phyloP scores from a whole-genome alignment of 2,113 vertebrate species.

The Chloropsis cyanopogon region DNA sequence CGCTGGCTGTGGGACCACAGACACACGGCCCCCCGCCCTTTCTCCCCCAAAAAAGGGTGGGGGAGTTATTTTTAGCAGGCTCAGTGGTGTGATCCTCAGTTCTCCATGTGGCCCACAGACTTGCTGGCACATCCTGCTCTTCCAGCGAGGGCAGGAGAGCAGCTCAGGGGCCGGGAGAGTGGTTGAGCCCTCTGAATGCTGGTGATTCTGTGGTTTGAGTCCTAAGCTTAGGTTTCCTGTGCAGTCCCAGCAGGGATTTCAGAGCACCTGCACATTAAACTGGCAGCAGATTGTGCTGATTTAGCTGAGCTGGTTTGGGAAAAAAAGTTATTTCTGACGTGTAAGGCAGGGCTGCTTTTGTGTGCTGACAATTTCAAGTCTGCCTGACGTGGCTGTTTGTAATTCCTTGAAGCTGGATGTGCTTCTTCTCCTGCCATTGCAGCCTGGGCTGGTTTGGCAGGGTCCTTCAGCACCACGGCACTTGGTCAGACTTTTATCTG shows the following conservation, averaged over 20 bases:
- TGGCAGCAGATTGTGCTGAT: neutral
- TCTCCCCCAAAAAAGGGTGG: neutral
- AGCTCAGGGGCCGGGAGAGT: neutral
- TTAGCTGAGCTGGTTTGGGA: neutral
- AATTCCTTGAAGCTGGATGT: neutral
- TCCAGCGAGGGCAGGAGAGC: neutral
- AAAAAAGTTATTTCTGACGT: neutral
- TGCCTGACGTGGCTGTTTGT: neutral
- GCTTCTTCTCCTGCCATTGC: neutral
- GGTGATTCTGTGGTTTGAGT: neutral
- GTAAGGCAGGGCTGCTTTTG: neutral
- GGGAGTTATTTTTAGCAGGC: neutral
- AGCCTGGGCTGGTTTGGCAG: neutral
- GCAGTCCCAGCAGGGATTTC: neutral
- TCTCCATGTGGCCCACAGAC: neutral
- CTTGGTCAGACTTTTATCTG: neutral
- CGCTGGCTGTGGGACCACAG: neutral
- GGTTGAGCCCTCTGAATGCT: neutral
- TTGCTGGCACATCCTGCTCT: neutral
- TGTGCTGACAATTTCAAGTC: neutral
- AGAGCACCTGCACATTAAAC: neutral
- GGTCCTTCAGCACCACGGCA: no score
- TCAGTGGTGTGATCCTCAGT: neutral
- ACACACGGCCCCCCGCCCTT: fast-evolving
- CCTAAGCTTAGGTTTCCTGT: neutral